Evolutionary conservation across 2,797 vertebrate species (phyloP).

Genomic region (Fratercula arctica): DNA sequence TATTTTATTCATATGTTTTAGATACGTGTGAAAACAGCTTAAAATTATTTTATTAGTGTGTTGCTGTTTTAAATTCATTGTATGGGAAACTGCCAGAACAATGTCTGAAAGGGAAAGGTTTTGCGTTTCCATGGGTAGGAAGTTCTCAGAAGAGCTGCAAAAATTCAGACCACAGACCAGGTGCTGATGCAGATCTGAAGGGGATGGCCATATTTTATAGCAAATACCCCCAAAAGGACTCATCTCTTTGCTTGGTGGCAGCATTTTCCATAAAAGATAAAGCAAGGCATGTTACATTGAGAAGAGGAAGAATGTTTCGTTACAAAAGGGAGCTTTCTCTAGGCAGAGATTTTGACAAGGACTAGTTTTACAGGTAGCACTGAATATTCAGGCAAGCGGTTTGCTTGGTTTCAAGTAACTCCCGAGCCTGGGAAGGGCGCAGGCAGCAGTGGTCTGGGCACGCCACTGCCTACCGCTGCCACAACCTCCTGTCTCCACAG

Average conservation of each 20-base stretch:
- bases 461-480: background rate
- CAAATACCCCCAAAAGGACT: background rate
- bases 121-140: background rate
- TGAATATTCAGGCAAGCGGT: background rate
- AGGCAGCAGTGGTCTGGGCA: background rate
- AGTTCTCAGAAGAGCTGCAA: background rate
- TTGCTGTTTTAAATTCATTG: background rate
- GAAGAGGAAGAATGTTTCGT: background rate
- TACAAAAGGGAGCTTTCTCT: background rate
- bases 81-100: background rate
- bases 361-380: background rate
- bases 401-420: background rate
- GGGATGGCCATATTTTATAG: background rate
- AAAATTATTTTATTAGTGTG: background rate
- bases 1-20: slow-evolving; percentile 2
- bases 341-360: background rate
- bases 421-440: background rate
- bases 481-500: background rate
- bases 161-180: background rate
- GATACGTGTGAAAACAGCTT: background rate
- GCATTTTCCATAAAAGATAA: background rate
- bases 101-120: background rate
- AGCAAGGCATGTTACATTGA: background rate
- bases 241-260: background rate
- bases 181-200: background rate